phyloP scores from a whole-genome alignment of 1,140 invertebrate genomes.

The Drosophila dunni region DNA sequence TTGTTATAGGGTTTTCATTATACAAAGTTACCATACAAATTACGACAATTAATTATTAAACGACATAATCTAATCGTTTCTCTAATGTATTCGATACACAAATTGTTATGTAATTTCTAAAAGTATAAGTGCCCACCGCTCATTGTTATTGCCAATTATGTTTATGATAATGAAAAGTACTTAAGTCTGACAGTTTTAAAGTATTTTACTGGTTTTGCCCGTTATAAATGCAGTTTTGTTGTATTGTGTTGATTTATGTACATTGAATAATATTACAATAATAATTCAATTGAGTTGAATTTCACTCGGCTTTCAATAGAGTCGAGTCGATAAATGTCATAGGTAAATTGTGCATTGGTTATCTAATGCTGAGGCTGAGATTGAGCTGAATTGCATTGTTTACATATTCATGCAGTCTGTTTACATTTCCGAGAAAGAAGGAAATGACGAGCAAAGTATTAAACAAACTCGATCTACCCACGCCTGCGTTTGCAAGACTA shows the following conservation, averaged over 20 bases:
- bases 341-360: conserved; percentile 14
- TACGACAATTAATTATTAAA: neutral
- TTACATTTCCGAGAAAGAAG: conserved; percentile 73
- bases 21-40: neutral
- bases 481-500: conserved; percentile 44
- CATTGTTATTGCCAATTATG: conserved; percentile 14
- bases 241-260: conserved; percentile 33
- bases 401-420: conserved; percentile 56
- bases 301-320: conserved; percentile 38
- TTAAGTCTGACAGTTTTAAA: conserved; percentile 7
- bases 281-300: conserved; percentile 39
- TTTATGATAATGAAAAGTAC: conserved; percentile 7
- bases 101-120: conserved; percentile 8
- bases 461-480: conserved; percentile 41
- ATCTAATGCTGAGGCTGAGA: neutral
- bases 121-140: neutral
- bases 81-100: neutral
- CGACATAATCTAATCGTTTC: conserved; percentile 4
- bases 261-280: conserved; percentile 55
- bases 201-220: conserved; percentile 34
- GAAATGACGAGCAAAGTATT: conserved; percentile 71
- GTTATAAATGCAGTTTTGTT: conserved; percentile 35
- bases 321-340: conserved; percentile 33
- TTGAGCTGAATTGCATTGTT: conserved; percentile 24
- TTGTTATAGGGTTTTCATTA: neutral